phyloP scores from a whole-genome alignment of 2,113 vertebrate genomes.

The Paradoxurus hermaphroditus region DNA sequence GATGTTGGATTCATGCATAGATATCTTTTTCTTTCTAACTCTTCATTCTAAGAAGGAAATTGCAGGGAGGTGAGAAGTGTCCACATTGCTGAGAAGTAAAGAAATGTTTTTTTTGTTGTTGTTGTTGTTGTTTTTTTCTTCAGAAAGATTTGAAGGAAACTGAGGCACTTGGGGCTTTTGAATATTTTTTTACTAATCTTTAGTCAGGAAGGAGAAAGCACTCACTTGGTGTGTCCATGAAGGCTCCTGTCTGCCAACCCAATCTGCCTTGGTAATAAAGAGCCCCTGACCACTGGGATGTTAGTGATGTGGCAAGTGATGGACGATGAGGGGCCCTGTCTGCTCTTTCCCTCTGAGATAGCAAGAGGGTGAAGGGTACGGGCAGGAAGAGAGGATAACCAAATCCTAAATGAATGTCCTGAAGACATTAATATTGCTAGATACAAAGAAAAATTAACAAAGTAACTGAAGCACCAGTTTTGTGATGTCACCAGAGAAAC shows the following conservation, averaged over 20 bases:
- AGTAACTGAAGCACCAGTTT: not conserved
- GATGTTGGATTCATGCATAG: not conserved
- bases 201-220: not conserved
- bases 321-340: too few relatives aligned
- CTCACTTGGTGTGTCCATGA: not conserved
- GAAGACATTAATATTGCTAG: not conserved
- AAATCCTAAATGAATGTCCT: not conserved
- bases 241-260: rapidly evolving
- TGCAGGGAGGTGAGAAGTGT: not conserved
- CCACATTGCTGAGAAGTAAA: not conserved
- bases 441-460: not conserved
- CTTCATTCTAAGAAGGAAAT: not conserved
- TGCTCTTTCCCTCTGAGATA: not conserved
- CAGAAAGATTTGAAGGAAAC: not conserved
- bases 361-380: not conserved
- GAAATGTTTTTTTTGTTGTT: not conserved
- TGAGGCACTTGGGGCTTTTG: not conserved
- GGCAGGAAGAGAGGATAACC: not conserved
- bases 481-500: not conserved
- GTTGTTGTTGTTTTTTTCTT: too few relatives aligned
- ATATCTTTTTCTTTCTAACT: not conserved
- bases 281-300: not conserved
- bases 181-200: not conserved
- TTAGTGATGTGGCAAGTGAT: not conserved
- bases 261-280: not conserved